Base-by-base conservation (phyloP, 2,113 vertebrate species). In the Gymnobelideus leadbeateri region DNA sequence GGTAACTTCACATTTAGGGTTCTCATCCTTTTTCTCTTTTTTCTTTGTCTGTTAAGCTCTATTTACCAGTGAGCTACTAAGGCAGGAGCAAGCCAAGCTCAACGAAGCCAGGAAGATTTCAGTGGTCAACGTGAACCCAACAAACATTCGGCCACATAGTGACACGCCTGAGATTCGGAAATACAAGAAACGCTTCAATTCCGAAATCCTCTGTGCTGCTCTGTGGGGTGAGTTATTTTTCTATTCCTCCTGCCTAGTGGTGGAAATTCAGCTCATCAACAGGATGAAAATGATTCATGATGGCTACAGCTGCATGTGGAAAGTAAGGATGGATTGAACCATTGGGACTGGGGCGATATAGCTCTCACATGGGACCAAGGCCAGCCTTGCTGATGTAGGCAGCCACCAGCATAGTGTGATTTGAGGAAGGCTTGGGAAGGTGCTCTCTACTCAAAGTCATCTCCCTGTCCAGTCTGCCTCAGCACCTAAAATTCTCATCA, bases 181-280 rank as follows among this genome's bases (percentile, higher is more conserved):
- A 95, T 99, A 99, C 98, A 99, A 99, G 99, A 99, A 99, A 90
- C 99, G 99, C 96, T 99, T 99, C 99, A 99, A 99, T 98, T 99
- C 99, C 0, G 99, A 99, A 99, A 99, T 99, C 97, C 99, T 99
- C 43, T 99, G 99, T 91, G 99, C 99, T 0, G 99, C 99, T 28
- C 98, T 99, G 0, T 99, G 99, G 99, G 99, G 99, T 99, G 97
- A 99, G 99, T 92, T 89, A 52, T 94, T 92, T 55, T 21, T 96
- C 84, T n/a, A 54, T 61, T 50, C 57, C 25, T 23, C 51, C 31
- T 2, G n/a, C n/a, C 31, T 46, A 43, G 0, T 52, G 47, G 23
- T 93, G 53, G 26, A 0, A 53, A 52, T 89, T 49, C 84, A 49
- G 8, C 0, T 26, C n/a, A 84, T 84, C 16, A 43, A 84, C 2